These are phyloP conservation scores for Ceratotherium simum DNA, from an alignment of 2,113 vertebrate genomes.

Conservation along the genomic window DNA sequence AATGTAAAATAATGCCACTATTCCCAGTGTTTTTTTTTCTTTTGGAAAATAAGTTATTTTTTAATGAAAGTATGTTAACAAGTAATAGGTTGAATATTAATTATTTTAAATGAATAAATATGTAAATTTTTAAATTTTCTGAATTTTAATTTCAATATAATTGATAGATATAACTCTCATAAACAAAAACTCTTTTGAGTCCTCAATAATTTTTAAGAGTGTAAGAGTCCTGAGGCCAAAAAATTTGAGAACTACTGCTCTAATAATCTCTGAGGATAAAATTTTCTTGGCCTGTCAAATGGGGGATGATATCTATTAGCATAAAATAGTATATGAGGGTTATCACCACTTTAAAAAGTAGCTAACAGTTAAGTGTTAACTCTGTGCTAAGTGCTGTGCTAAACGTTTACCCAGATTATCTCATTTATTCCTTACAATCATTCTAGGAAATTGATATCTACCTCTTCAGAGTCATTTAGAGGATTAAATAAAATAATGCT, in stretches of 20 bases:
- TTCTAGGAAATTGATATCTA: not conserved
- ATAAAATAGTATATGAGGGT: not conserved
- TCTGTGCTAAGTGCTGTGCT: not conserved
- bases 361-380: not conserved
- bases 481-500: not conserved
- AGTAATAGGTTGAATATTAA: not conserved
- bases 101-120: not conserved
- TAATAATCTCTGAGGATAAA: not conserved
- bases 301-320: not conserved
- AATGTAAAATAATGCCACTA: not conserved
- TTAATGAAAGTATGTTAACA: conserved; percentile 28
- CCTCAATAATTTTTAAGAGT: not conserved
- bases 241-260: not conserved
- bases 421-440: not conserved
- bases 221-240: not conserved
- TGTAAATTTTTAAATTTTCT: not conserved
- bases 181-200: not conserved
- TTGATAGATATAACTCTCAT: not conserved
- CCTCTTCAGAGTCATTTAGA: not conserved
- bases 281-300: not conserved
- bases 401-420: not conserved
- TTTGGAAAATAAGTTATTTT: not conserved
- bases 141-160: conserved; percentile 38
- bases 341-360: not conserved
- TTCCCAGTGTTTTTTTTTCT: not conserved